These are phyloP conservation scores for Pomatostomus ruficeps DNA, from an alignment of 2,113 vertebrate species.

Conservation along the genomic window DNA sequence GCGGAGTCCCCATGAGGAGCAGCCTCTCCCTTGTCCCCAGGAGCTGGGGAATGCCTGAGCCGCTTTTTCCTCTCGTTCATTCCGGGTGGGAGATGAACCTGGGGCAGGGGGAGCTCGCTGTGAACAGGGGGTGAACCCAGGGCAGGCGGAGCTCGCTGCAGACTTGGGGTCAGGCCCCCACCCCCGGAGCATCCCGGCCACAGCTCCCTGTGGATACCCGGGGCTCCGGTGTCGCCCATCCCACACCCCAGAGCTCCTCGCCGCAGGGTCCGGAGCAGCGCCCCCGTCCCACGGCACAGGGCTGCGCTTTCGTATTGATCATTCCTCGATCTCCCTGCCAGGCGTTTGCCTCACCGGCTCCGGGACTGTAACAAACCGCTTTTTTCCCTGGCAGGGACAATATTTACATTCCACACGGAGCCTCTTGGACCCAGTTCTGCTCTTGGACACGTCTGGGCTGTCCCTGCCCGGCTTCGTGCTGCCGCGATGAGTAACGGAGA, in stretches of 20 bases:
- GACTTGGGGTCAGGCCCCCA: not conserved
- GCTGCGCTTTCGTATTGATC: accelerated
- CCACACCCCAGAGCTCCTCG: accelerated
- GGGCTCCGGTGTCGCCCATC: not conserved
- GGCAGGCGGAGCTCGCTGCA: not conserved
- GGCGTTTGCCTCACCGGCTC: not conserved
- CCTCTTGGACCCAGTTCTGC: not conserved
- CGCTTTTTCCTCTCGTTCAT: accelerated
- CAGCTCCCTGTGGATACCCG: accelerated
- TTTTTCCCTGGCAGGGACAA: not conserved
- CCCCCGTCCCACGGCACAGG: accelerated
- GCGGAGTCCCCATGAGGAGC: accelerated
- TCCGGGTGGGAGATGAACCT: accelerated
- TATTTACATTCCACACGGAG: conserved; percentile 35
- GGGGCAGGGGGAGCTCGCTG: not conserved
- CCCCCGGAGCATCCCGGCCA: accelerated
- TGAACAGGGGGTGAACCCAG: accelerated
- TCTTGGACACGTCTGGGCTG: not conserved
- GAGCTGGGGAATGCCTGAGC: not conserved
- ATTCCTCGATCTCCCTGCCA: not conserved
- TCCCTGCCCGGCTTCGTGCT: not conserved
- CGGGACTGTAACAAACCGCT: not conserved
- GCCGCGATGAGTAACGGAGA: not conserved
- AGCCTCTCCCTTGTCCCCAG: not conserved
- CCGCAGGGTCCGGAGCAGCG: not conserved